Evolutionary conservation across 2,888 invertebrate genomes (phyloP).

Genomic region (Drosophila setosimentum): DNA sequence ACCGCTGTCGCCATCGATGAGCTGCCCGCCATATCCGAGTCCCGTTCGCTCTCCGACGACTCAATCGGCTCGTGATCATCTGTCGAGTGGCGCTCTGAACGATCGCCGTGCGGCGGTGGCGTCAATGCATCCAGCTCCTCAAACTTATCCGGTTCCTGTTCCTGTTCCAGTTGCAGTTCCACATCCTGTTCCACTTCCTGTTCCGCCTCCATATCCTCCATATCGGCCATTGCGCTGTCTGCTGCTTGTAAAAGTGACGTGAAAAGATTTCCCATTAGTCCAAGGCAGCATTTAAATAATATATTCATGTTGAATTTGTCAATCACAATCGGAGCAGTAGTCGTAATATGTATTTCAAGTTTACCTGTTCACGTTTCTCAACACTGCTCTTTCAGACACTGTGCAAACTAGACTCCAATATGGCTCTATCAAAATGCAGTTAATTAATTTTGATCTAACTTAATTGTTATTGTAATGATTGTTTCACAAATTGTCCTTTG

Average conservation of each 20-base stretch:
- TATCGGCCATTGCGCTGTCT: not conserved
- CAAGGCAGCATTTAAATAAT: not conserved
- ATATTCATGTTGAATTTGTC: too few species aligned
- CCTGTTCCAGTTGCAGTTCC: not conserved
- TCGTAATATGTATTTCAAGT: not conserved
- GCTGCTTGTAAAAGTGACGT: not conserved
- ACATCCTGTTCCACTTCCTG: not conserved
- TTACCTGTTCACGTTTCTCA: not conserved
- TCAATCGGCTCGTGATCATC: slow-evolving; percentile 86
- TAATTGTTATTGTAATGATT: too few species aligned
- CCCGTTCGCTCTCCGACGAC: slow-evolving; percentile 91
- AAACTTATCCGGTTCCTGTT: not conserved
- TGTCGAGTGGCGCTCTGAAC: slow-evolving; percentile 76
- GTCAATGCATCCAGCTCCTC: slow-evolving; percentile 24
- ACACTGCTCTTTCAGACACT: not conserved
- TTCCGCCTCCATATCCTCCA: not conserved
- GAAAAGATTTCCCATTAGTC: not conserved
- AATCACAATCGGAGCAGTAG: not conserved
- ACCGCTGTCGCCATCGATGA: slow-evolving; percentile 73
- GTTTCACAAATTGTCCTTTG: not conserved
- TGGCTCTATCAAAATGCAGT: not conserved
- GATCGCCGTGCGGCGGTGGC: slow-evolving; percentile 20
- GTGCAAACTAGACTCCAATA: too few species aligned
- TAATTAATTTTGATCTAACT: not conserved
- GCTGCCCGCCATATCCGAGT: slow-evolving; percentile 86